Evolutionary conservation across 2,888 invertebrate species (phyloP).

Genomic region (Nephrotoma flavescens): DNA sequence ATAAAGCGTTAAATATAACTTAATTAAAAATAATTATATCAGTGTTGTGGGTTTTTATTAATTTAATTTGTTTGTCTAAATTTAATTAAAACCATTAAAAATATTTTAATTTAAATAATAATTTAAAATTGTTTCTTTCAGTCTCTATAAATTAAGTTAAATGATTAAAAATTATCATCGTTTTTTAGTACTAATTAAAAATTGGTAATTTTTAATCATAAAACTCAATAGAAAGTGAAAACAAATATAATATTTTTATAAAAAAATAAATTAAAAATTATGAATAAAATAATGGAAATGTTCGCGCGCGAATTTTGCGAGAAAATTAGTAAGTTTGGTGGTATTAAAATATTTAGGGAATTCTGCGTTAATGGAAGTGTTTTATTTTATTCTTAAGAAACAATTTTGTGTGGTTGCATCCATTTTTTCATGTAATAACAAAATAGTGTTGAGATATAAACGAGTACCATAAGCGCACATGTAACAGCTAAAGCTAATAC

Average conservation of each 20-base stretch:
- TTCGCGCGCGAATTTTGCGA: background rate
- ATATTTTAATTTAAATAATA: background rate
- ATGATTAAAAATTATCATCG: background rate
- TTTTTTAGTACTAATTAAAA: background rate
- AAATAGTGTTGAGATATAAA: constrained; percentile 83
- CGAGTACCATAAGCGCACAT: constrained; percentile 72
- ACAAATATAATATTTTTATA: background rate
- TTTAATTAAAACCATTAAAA: background rate
- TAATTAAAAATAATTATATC: background rate
- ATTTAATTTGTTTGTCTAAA: background rate
- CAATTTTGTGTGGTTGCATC: constrained; percentile 71
- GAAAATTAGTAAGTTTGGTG: background rate
- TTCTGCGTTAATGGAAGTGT: background rate
- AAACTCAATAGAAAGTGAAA: constrained; percentile 4
- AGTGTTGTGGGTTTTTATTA: background rate
- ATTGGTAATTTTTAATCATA: background rate
- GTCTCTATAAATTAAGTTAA: constrained; percentile 1
- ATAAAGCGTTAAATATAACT: background rate
- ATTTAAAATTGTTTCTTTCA: background rate
- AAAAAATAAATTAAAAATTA: constrained; percentile 2
- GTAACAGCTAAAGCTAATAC: constrained; percentile 83
- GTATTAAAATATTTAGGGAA: background rate
- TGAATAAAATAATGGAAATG: background rate
- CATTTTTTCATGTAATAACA: constrained; percentile 90
- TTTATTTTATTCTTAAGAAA: constrained; percentile 36